These are phyloP conservation scores for Neoseiulus cucumeris DNA, from an alignment of 1,140 invertebrate species.

Conservation along the genomic window DNA sequence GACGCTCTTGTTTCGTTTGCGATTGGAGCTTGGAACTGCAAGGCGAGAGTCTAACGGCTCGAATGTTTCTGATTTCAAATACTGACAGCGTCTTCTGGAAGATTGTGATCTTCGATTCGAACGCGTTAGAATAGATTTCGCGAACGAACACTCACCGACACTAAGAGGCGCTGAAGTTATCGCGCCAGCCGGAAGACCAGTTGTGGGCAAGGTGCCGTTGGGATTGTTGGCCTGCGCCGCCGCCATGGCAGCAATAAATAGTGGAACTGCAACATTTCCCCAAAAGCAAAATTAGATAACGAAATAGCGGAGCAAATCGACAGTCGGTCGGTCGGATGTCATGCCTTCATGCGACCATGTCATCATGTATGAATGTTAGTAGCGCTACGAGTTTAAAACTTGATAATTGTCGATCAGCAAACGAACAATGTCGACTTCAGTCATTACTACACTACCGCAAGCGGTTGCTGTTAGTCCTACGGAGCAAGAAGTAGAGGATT, in stretches of 20 bases:
- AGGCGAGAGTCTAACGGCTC: not conserved
- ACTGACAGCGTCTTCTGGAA: too few species aligned
- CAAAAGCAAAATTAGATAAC: not conserved
- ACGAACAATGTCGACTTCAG: not conserved
- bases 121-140: too few species aligned
- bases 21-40: not conserved
- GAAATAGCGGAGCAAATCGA: too few species aligned
- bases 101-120: too few species aligned
- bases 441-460: conserved; percentile 7
- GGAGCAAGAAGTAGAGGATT: not conserved
- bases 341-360: too few species aligned
- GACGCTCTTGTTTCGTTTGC: conserved; percentile 6
- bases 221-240: not conserved
- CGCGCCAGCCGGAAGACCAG: not conserved
- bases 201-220: not conserved
- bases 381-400: too few species aligned
- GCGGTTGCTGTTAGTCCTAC: conserved; percentile 11
- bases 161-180: not conserved
- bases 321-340: too few species aligned
- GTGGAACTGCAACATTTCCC: not conserved
- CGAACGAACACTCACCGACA: conserved; percentile 6
- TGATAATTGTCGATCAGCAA: too few species aligned
- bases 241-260: not conserved
- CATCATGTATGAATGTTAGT: too few species aligned
- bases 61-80: too few species aligned